phyloP scores from a whole-genome alignment of 2,888 invertebrate species.

The Tachina lurida region DNA sequence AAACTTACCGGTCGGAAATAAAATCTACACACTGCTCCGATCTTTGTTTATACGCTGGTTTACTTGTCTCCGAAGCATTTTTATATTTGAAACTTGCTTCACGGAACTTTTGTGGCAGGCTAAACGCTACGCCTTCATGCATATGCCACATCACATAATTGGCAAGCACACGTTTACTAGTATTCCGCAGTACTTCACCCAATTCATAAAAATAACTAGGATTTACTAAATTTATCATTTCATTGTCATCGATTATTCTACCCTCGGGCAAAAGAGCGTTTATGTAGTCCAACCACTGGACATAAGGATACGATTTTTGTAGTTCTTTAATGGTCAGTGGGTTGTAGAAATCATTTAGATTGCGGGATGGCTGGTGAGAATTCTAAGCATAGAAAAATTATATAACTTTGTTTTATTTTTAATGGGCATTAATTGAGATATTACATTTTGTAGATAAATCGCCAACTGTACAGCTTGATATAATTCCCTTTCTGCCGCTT shows the following conservation, averaged over 20 bases:
- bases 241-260: conserved; percentile 86
- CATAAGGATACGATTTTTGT: conserved; percentile 87
- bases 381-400: conserved; percentile 78
- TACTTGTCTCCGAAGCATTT: no score
- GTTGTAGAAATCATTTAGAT: conserved; percentile 94
- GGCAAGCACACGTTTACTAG: conserved; percentile 88
- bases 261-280: conserved; percentile 89
- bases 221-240: conserved; percentile 92
- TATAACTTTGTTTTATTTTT: neutral
- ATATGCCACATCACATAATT: conserved; percentile 97
- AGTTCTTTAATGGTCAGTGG: conserved; percentile 92
- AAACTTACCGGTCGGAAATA: conserved; percentile 87
- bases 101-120: conserved; percentile 90
- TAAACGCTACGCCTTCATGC: conserved; percentile 88
- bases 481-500: conserved; percentile 88
- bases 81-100: conserved; percentile 87
- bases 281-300: conserved; percentile 87
- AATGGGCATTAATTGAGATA: conserved; percentile 83
- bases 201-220: conserved; percentile 90
- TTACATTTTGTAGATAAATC: conserved; percentile 88
- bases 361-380: no score
- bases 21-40: conserved; percentile 96
- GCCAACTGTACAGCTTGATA: conserved; percentile 93
- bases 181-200: conserved; percentile 85
- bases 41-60: conserved; percentile 83